Conservation (phyloP, 2,797 vertebrate species). For the Crenuchus spilurus region DNA sequence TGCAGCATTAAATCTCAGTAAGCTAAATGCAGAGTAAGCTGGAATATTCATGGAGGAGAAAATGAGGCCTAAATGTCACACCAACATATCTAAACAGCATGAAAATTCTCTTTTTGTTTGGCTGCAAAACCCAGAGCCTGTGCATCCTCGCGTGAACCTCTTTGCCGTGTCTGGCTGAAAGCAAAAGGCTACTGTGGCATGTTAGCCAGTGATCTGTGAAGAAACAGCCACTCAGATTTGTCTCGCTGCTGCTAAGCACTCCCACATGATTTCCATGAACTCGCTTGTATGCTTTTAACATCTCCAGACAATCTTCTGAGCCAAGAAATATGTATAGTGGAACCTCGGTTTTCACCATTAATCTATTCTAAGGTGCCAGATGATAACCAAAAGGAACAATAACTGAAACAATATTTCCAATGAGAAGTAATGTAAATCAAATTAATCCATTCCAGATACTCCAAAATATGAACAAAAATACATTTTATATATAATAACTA, state of each 20-base stretch:
- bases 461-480: too few species aligned
- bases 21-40: slow-evolving; percentile 5
- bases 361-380: too few species aligned
- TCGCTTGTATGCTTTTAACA: not conserved
- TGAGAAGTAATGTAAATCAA: too few species aligned
- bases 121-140: slow-evolving; percentile 11
- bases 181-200: not conserved
- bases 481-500: too few species aligned
- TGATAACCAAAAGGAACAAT: too few species aligned
- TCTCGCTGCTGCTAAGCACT: not conserved
- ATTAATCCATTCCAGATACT: too few species aligned
- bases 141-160: not conserved
- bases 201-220: slow-evolving; percentile 17
- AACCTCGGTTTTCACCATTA: too few species aligned
- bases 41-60: slow-evolving; percentile 1
- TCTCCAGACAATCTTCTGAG: too few species aligned
- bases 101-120: slow-evolving; percentile 40
- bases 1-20: slow-evolving; percentile 10
- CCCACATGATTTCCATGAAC: not conserved
- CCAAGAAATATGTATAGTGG: too few species aligned
- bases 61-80: slow-evolving; percentile 25
- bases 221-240: not conserved
- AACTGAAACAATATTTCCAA: too few species aligned
- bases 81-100: slow-evolving; percentile 17
- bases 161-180: not conserved